Base-by-base conservation (phyloP, 2,888 invertebrate species). In the Dynastes grantii region DNA sequence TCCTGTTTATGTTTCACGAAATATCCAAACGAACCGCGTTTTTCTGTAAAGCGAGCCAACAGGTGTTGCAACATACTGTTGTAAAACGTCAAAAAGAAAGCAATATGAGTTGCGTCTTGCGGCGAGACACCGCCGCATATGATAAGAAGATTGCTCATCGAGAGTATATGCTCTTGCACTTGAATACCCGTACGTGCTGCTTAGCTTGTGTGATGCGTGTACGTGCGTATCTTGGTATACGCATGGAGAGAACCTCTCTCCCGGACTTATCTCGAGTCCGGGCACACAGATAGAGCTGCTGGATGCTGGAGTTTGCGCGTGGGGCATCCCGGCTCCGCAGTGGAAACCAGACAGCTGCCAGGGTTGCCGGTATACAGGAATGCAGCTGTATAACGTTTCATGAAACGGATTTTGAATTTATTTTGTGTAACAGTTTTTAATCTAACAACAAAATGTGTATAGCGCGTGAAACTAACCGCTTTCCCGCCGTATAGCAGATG, bases 261-360 rank as follows among this genome's bases (percentile, higher is more conserved):
- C 84, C 83, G 81, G 83, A 84, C 84, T 85, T 85, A 85, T 85
- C 85, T 85, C 84, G 84, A 84, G 85, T 85, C 86, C 85, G 85
- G 85, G 86, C 84, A 84, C 83, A 86, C 84, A 85, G 86, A 85
- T 85, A 86, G 86, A 85, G 86, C 85, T 79, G 80, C 80, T 85
- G 86, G 86, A 86, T 84, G 86, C 86, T 85, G 87, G 87, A 86
- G 87, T 82, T 83, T 87, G 87, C 87, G 87, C 87, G 84, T 83
- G 84, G 82, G 81, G 83, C 83, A 81, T 84, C 85, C 85, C 83
- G 85, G 83, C 85, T 86, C 87, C 87, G 88, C 87, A 88, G 88
- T 88, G 87, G 86, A 87, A 85, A 83, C 86, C 85, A 87, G 87
- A 87, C 87, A 84, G 87, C 87, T 85, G 86, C 85, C 84, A 85